Evolutionary conservation across 2,113 vertebrate genomes (phyloP), one percentile per base, ranked within the genome.

Genomic region (Limanda limanda): DNA sequence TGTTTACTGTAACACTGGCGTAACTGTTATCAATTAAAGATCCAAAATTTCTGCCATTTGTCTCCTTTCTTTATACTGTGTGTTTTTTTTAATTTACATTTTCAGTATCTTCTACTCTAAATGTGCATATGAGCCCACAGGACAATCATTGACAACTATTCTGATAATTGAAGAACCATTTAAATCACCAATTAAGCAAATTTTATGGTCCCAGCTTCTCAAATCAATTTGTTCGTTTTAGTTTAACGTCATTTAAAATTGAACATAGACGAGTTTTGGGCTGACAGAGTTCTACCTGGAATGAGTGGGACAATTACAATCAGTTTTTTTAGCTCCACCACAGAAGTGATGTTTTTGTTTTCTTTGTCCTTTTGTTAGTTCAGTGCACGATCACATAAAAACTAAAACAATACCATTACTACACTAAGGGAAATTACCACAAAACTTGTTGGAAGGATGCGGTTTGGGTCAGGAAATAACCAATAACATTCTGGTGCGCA

Each of bases 1-100:
- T 98, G 96, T 96, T 95, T 96, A 97, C 95, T 98, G 97, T 98
- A 98, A 98, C 97, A 98, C 97, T 99, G 97, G 97, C 95, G 92
- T 99, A 97, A 98, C 96, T 96, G 97, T 98, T 97, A 96, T 91
- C 96, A 95, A 98, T 98, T 99, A 98, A 99, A 98, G 92, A 90
- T 94, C 85, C 92, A 91, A 94, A 95, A 91, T 25, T 47, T 62
- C 27, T n/a, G 27, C 18, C 54, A 51, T 66, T 59, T 75, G 69
- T 71, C 55, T 71, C 69, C 60, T 63, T 71, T 66, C 63, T 66
- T 71, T 61, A 60, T 15, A 11, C 37, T 3, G 3, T 67, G 47
- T 67, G 9, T 21, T 9, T 47, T 14, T 27, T 11, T 12, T 4
- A 27, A 31, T 37, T 55, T 2, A n/a, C 17, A n/a, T 4, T 13